Evolutionary conservation across 2,888 invertebrate genomes (phyloP), one percentile per base, ranked within the genome.

Genomic region (Cosmia pyralina): DNA sequence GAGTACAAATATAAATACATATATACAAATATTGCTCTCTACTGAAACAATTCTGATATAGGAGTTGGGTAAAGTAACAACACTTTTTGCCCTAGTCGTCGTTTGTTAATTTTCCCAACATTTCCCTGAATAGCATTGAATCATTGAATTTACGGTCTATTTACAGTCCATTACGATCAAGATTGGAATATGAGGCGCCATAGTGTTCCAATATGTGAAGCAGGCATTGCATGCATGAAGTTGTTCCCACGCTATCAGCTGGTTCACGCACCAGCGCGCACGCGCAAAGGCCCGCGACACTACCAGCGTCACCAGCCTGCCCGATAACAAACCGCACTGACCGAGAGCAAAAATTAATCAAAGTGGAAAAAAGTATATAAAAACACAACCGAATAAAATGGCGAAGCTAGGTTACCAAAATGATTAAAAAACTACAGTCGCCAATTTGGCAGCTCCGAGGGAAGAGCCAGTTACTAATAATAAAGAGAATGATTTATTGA

Each of bases 171-270:
- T 69, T 72, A 22, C 59, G 22, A 77, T 48, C 66, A 69, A 64
- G 63, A 77, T 71, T 69, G 38, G 52, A 73, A 81, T 82, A 75
- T 82, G 59, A 66, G 75, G 75, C 77, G 69, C 85, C 85, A 85
- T 85, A 86, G 57, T 77, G 84, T 76, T 77, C 82, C 62, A 69
- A 72, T 78, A 78, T 68, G 67, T 72, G 73, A 74, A 73, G 71
- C 68, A 72, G 48, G 69, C 63, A 64, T 79, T 67, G 69, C 87
- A 90, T 88, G 88, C 89, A 91, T 90, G 90, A 91, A 91, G 92
- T 91, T 89, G 88, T 95, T 95, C 95, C 93, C 95, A 95, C 95
- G 94, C 90, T 91, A 94, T 94, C 94, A 94, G 93, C 92, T 94
- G 92, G 93, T 92, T 93, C 89, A 94, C 92, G 95, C 93, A 88